Evolutionary conservation across 30 jellyfish, hydroid and myxozoan species (phyloP).

Genomic region (Cassiopea xamachana): DNA sequence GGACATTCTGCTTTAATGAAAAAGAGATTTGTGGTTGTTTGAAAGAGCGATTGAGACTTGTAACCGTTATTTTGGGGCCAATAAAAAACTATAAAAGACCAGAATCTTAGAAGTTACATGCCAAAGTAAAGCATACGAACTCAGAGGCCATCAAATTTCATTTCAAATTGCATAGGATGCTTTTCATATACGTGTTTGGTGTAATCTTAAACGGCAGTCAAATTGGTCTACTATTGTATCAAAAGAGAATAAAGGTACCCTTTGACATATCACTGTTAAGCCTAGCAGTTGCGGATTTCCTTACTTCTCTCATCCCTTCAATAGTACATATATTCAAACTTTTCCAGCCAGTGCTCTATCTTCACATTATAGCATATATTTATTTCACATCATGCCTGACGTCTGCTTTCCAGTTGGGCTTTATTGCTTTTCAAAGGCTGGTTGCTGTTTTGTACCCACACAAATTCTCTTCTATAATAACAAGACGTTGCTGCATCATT

Average conservation of each 20-base stretch:
- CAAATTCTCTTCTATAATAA: not conserved
- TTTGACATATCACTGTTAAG: not conserved
- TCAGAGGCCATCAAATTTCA: no score
- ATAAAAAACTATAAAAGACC: no score
- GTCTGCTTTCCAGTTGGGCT: not conserved
- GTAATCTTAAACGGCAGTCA: not conserved
- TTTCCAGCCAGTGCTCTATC: not conserved
- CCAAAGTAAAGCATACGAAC: no score
- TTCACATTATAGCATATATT: not conserved
- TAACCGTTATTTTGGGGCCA: no score
- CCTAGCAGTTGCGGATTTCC: conserved; percentile 1
- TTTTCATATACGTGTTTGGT: not conserved
- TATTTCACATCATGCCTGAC: not conserved
- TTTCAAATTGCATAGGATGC: no score
- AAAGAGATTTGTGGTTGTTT: no score
- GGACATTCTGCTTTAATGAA: no score
- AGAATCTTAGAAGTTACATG: no score
- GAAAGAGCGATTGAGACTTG: no score
- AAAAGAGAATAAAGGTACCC: not conserved
- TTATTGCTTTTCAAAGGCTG: not conserved
- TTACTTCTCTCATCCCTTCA: not conserved
- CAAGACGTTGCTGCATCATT: not conserved
- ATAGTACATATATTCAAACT: not conserved
- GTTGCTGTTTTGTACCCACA: not conserved
- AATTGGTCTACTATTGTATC: not conserved